Conservation (phyloP, 2,797 vertebrate species). For the Harpagifer antarcticus region DNA sequence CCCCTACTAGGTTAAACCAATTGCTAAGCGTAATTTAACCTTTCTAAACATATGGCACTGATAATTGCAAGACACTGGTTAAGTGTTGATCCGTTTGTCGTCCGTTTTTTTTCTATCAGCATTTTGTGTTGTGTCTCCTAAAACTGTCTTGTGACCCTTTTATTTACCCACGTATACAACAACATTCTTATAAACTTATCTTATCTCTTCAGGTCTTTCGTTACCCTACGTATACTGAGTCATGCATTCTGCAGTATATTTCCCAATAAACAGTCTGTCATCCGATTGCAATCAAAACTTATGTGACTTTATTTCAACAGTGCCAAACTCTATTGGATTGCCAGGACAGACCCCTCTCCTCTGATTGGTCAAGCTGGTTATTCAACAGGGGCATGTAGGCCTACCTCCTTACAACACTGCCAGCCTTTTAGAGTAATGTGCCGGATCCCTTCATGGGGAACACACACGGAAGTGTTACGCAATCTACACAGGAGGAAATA, state of each 20-base stretch:
- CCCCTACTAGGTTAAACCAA: background rate
- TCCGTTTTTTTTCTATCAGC: background rate
- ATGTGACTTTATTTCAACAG: constrained; percentile 15
- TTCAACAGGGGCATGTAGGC: constrained; percentile 26
- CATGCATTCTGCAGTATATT: background rate
- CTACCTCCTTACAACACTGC: constrained; percentile 25
- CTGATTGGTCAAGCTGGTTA: constrained; percentile 72
- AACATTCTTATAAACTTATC: constrained; percentile 20
- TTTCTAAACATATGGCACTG: background rate
- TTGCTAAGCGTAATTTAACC: background rate
- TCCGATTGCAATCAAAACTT: background rate
- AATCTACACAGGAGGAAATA: constrained; percentile 37
- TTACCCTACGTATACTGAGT: constrained; percentile 25
- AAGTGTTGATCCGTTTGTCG: background rate
- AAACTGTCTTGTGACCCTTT: background rate
- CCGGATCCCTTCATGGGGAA: background rate
- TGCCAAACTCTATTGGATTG: constrained; percentile 67
- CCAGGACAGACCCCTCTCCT: constrained; percentile 69
- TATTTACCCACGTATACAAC: constrained; percentile 7
- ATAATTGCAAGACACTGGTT: constrained; percentile 8
- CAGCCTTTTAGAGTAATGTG: constrained; percentile 33
- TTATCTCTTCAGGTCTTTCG: constrained; percentile 4
- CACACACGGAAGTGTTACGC: constrained; percentile 46
- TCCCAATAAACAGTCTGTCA: constrained; percentile 11
- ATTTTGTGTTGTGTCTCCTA: background rate